Base-by-base conservation (phyloP, 2,113 vertebrate species). In the Dendropsophus ebraccatus region DNA sequence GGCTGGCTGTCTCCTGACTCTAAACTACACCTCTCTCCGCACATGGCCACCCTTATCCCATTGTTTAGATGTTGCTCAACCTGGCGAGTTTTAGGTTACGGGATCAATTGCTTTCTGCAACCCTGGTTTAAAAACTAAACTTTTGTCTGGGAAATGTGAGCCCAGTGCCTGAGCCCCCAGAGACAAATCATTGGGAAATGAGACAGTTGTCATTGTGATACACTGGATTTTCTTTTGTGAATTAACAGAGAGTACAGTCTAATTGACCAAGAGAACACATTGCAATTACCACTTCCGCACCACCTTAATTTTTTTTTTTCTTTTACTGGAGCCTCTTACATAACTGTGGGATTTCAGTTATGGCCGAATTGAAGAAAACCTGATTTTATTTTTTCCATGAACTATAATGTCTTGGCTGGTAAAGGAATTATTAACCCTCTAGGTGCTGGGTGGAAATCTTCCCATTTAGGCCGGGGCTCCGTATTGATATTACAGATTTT, bases 31-130 rank as follows among this genome's bases (percentile, higher is more conserved):
- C 75, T 83, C 87, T 65, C 70, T 86, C 86, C 88, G 90, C 56
- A 0, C 83, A 19, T 60, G 91, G 92, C 94, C 92, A 90, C 96
- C 94, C 95, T 94, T 93, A 90, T 84, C 90, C 95, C 92, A 90
- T 95, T 95, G 95, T 96, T 96, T 95, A 94, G 94, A 93, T 97
- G 96, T 96, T 95, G 94, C 95, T 97, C 96, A 95, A 96, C 96
- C 93, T 95, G 96, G 96, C 89, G 94, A 93, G 95, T 95, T 93
- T 98, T 96, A 91, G 91, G 92, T 99, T 98, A 97, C 97, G 87
- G 93, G 91, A 96, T 96, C 97, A 97, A 97, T 99, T 97, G 97
- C 97, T 98, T 96, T 94, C 93, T 87, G 86, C 96, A 96, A 96
- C 97, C 97, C 96, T 87, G 91, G 95, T 94, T 92, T 96, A 96